Conservation (phyloP, 2,888 invertebrate species). For the Apamea anceps region DNA sequence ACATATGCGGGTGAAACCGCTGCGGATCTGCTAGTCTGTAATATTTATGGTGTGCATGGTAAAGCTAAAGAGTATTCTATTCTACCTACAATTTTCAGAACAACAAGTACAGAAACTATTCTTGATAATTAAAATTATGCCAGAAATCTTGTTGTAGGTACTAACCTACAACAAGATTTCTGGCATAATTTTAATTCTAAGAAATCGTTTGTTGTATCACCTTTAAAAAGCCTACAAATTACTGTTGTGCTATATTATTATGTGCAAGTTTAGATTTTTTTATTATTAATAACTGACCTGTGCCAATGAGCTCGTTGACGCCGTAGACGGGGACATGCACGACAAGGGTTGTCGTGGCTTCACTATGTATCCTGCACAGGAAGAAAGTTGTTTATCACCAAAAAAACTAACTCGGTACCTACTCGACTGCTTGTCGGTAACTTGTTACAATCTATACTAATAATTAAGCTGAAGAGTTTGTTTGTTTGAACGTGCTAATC, state of each 20-base stretch:
- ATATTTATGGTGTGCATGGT: too few species aligned
- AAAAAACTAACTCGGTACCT: not conserved
- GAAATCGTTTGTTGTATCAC: not conserved
- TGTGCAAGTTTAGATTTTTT: too few species aligned
- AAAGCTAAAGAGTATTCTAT: too few species aligned
- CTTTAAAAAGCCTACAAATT: not conserved
- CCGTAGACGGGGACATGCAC: slow-evolving; percentile 76
- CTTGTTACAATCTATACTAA: not conserved
- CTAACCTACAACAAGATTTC: not conserved
- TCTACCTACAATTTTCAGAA: too few species aligned
- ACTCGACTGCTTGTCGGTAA: not conserved
- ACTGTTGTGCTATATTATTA: not conserved
- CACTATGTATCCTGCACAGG: slow-evolving; percentile 71
- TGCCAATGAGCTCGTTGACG: slow-evolving; percentile 81
- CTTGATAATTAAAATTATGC: too few species aligned
- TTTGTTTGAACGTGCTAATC: too few species aligned
- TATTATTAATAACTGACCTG: slow-evolving; percentile 69
- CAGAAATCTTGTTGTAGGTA: too few species aligned
- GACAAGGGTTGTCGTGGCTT: slow-evolving; percentile 60
- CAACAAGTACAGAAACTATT: too few species aligned
- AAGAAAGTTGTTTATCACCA: not conserved
- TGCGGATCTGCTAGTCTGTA: too few species aligned
- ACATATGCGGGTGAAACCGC: too few species aligned
- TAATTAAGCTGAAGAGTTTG: too few species aligned
- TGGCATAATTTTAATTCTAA: too few species aligned